Evolutionary conservation across 2,888 invertebrate genomes (phyloP).

Genomic region (Carabus problematicus): DNA sequence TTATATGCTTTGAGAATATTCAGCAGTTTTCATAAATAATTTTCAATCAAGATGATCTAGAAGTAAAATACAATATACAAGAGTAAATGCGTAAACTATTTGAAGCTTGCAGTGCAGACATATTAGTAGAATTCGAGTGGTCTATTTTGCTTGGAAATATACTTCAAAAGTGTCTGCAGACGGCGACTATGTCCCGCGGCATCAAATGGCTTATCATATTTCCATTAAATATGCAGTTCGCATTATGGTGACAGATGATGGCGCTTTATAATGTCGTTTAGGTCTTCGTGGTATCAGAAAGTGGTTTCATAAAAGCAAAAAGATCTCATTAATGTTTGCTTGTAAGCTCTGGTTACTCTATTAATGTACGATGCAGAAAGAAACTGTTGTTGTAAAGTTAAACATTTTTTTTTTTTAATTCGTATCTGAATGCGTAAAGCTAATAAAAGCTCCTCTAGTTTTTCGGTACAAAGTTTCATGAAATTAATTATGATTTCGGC

Average conservation of each 20-base stretch:
- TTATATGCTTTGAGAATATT: too few relatives aligned
- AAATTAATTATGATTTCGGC: too few relatives aligned
- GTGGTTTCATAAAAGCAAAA: background rate
- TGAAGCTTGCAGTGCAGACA: conserved; percentile 22
- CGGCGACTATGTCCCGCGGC: conserved; percentile 31
- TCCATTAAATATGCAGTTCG: conserved; percentile 16
- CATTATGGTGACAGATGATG: conserved; percentile 31
- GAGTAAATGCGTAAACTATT: too few relatives aligned
- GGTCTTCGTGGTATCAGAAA: background rate
- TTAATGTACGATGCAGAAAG: background rate
- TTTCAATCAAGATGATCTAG: too few relatives aligned
- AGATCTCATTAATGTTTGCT: background rate
- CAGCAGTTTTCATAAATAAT: too few relatives aligned
- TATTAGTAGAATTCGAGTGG: conserved; percentile 23
- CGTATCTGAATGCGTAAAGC: too few relatives aligned
- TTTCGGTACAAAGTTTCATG: too few relatives aligned
- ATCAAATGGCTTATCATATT: conserved; percentile 37
- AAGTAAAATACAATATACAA: too few relatives aligned
- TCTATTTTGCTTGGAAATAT: conserved; percentile 33
- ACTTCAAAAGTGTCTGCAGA: conserved; percentile 30
- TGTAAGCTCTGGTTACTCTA: background rate
- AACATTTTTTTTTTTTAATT: too few relatives aligned
- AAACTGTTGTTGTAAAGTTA: background rate
- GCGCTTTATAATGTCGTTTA: conserved; percentile 4
- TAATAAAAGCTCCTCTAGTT: too few relatives aligned